phyloP scores from a whole-genome alignment of 2,888 invertebrate species.

The Scaptomyza caliginosa region DNA sequence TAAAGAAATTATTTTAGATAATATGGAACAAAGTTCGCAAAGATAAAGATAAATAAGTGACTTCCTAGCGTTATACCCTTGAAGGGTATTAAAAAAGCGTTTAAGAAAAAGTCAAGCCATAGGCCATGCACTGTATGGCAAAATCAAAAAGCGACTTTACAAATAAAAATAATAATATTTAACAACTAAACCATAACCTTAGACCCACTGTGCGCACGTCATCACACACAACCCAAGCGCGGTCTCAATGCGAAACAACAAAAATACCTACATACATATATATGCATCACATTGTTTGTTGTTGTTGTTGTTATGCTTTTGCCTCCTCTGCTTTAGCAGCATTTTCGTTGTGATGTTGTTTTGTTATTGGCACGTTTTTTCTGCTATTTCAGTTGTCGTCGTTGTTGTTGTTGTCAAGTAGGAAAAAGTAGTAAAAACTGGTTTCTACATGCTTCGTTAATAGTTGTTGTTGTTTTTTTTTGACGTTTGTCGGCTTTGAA shows the following conservation, averaged over 20 bases:
- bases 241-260: constrained; percentile 20
- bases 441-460: constrained; percentile 50
- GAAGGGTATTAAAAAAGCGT: too few relatives aligned
- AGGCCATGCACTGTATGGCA: too few relatives aligned
- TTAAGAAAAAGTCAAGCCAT: too few relatives aligned
- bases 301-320: constrained; percentile 32
- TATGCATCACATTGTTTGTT: constrained; percentile 19
- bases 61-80: too few relatives aligned
- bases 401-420: constrained; percentile 61
- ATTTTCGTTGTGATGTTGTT: constrained; percentile 20
- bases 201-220: constrained; percentile 58
- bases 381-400: constrained; percentile 30
- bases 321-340: constrained; percentile 34
- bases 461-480: constrained; percentile 22
- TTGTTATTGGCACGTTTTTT: constrained; percentile 50
- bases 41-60: too few relatives aligned
- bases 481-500: constrained; percentile 59
- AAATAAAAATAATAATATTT: too few relatives aligned
- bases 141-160: too few relatives aligned
- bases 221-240: too few relatives aligned
- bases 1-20: too few relatives aligned
- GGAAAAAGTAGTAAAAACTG: constrained; percentile 77
- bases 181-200: neutral
- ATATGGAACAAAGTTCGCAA: too few relatives aligned
- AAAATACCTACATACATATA: too few relatives aligned